Evolutionary conservation across 2,888 invertebrate species (phyloP).

Genomic region (Steromphala cineraria): DNA sequence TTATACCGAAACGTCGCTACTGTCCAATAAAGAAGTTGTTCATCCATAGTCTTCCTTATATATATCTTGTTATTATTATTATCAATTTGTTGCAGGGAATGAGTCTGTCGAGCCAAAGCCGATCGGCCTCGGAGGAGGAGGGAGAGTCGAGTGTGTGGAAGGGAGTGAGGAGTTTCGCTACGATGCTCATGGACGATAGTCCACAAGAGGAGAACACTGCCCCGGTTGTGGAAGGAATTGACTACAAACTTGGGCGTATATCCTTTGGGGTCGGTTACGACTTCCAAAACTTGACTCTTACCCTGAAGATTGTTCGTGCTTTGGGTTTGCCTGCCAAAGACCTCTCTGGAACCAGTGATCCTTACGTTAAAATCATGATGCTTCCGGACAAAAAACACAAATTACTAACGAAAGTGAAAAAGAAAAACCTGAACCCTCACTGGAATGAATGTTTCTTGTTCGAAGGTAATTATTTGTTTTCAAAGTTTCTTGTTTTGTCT

Average conservation of each 20-base stretch:
- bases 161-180: constrained; percentile 64
- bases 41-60: too few species aligned
- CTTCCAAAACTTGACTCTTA: constrained; percentile 70
- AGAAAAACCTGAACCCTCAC: constrained; percentile 73
- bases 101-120: constrained; percentile 46
- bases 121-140: constrained; percentile 48
- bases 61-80: too few species aligned
- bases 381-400: constrained; percentile 74
- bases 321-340: constrained; percentile 73
- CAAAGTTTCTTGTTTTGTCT: background rate
- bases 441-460: constrained; percentile 76
- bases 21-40: too few species aligned
- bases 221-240: constrained; percentile 58
- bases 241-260: constrained; percentile 69
- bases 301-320: constrained; percentile 70
- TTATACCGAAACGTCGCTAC: too few species aligned
- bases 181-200: constrained; percentile 67
- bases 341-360: constrained; percentile 75
- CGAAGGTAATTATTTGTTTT: constrained; percentile 79
- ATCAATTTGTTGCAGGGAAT: constrained; percentile 31
- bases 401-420: constrained; percentile 74
- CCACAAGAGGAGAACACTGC: constrained; percentile 42
- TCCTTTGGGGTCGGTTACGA: constrained; percentile 71
- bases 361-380: constrained; percentile 74
- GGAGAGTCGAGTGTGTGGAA: constrained; percentile 55